Base-by-base conservation (phyloP, 1,140 invertebrate genomes). In the Drosophila kohkoa region DNA sequence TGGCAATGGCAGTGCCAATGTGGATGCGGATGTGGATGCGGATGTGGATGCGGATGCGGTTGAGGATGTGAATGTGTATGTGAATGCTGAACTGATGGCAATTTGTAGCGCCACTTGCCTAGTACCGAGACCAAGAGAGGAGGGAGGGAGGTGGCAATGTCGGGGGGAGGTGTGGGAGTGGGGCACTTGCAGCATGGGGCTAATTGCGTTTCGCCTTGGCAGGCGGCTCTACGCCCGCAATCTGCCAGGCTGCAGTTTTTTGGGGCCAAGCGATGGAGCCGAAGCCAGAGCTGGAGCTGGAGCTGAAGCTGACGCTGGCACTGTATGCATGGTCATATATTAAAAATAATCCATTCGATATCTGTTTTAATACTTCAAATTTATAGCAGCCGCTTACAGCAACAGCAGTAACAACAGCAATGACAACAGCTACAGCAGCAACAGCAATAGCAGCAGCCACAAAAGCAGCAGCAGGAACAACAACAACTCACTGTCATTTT, bases 291-390 rank as follows among this genome's bases (percentile, higher is more conserved):
- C 48, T 49, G 69, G 41, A 48, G 65, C 48, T 49, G 10, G 11
- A 48, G 35, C 38, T 58, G 13, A 11, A 59, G 16, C 41, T 41
- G 59, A 43, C 59, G 45, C 51, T 69, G 51, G 62, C 57, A 52
- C 60, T 81, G 80, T 73, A 78, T 79, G 78, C 55, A 72, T 57
- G 82, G 79, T 80, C 77, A 88, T 87, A 87, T 87, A 82, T 87
- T 87, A 77, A 82, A 80, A 87, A 87, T 87, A 87, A 87, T 87
- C 80, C 83, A 87, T 88, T 88, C 83, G 77, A 87, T 88, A 87
- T 82, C 70, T 88, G 77, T 87, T 82, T 87, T 87, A 87, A 88
- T 87, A 87, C 83, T 82, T 81, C 65, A 87, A 87, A 87, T 87
- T 87, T 87, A 87, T 87, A 79, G 76, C 82, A 82, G 73, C 48